Conservation (phyloP, 35 echinoderm and acorn worm species). For the Ptychodera flava region DNA sequence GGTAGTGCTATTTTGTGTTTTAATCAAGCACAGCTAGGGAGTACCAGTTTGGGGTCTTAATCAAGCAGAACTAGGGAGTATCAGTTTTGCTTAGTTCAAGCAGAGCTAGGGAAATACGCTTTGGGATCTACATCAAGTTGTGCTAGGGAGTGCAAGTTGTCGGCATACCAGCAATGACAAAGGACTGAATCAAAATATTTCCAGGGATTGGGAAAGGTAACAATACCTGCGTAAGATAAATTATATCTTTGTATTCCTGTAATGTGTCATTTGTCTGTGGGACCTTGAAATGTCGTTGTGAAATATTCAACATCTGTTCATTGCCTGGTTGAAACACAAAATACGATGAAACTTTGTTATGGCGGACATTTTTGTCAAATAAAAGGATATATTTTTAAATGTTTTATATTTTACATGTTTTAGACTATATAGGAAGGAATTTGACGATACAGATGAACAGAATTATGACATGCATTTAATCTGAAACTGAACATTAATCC, state of each 20-base stretch:
- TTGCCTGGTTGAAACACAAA: conserved; percentile 42
- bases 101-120: not conserved
- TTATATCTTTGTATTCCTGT: conserved; percentile 45
- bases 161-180: not conserved
- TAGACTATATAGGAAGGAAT: too few relatives aligned
- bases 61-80: not conserved
- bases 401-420: too few relatives aligned
- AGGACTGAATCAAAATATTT: not conserved
- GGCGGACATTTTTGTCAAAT: too few relatives aligned
- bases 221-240: conserved; percentile 84
- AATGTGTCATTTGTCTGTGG: conserved; percentile 15
- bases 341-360: not conserved
- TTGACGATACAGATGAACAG: too few relatives aligned
- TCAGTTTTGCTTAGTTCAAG: not conserved
- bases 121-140: not conserved
- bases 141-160: not conserved
- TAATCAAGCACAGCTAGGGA: too few relatives aligned
- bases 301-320: conserved; percentile 51
- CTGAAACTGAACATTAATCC: too few relatives aligned
- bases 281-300: conserved; percentile 69
- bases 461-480: too few relatives aligned
- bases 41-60: not conserved
- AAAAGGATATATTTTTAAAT: too few relatives aligned
- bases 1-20: too few relatives aligned
- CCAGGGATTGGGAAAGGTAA: not conserved